These are phyloP conservation scores for Aphodius sticticus DNA, from an alignment of 2,888 invertebrate species.

Conservation along the genomic window DNA sequence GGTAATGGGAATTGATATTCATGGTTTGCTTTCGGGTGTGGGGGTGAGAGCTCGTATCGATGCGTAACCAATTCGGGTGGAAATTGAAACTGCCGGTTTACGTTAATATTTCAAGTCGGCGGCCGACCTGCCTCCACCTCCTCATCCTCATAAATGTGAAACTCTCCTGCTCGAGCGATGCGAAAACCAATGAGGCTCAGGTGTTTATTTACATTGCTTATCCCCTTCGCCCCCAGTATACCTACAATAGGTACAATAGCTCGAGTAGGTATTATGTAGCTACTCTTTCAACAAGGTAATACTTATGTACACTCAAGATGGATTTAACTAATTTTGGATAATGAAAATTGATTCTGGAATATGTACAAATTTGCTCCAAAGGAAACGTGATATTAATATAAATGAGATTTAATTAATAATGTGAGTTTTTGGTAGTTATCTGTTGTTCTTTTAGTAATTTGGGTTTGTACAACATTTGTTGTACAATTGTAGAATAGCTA, in stretches of 20 bases:
- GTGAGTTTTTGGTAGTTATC: too few relatives aligned
- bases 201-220: background rate
- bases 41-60: background rate
- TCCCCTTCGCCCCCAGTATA: background rate
- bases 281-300: background rate
- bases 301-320: background rate
- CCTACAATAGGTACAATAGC: background rate
- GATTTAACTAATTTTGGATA: background rate
- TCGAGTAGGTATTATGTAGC: background rate
- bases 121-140: background rate
- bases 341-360: background rate
- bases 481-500: too few relatives aligned
- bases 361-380: background rate
- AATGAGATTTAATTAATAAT: too few relatives aligned
- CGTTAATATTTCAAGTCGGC: constrained; percentile 7
- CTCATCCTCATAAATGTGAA: background rate
- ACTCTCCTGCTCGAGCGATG: background rate
- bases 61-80: constrained; percentile 7
- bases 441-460: too few relatives aligned
- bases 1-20: constrained; percentile 19
- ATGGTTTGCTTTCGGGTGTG: background rate
- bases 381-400: too few relatives aligned
- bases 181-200: background rate
- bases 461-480: too few relatives aligned
- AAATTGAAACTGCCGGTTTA: constrained; percentile 20